A percentile compares a stretch with the other conserved stretches of the same genome.
phyloP scores from a whole-genome alignment of 2,797 vertebrate genomes.

The Geotrypetes seraphini region DNA sequence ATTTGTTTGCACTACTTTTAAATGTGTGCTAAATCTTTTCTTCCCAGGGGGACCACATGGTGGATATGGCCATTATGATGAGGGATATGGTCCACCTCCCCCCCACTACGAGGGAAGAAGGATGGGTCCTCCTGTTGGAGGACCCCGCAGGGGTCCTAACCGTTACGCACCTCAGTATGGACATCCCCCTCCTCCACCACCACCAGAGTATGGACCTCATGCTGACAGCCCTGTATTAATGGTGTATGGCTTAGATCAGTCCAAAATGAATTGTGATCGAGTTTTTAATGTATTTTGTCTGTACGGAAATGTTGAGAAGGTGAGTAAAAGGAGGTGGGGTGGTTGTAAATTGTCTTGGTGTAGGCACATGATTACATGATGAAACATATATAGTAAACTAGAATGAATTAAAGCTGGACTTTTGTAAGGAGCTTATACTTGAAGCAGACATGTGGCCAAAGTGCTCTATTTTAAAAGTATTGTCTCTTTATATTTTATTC shows the following conservation, averaged over 20 bases:
- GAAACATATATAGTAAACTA: no score
- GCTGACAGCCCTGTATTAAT: slow-evolving; percentile 86
- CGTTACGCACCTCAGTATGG: slow-evolving; percentile 76
- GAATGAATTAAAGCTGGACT: no score
- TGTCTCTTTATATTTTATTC: no score
- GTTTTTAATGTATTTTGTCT: slow-evolving; percentile 92
- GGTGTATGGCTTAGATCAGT: slow-evolving; percentile 84
- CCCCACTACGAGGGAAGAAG: slow-evolving; percentile 79
- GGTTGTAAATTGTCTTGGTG: no score
- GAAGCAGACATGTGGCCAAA: no score
- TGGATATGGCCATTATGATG: slow-evolving; percentile 74
- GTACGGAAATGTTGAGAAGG: slow-evolving; percentile 87
- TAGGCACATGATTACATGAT: no score
- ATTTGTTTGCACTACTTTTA: no score
- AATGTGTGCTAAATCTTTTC: slow-evolving; percentile 15
- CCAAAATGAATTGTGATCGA: slow-evolving; percentile 81
- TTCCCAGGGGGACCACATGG: slow-evolving; percentile 73
- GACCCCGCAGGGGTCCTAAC: slow-evolving; percentile 64
- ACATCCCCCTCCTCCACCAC: slow-evolving; percentile 61
- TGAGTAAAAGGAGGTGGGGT: no score
- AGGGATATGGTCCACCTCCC: slow-evolving; percentile 74
- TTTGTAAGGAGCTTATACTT: no score
- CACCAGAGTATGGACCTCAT: slow-evolving; percentile 73
- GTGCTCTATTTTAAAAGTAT: no score
- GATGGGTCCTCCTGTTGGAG: slow-evolving; percentile 76